Base-by-base conservation (phyloP, 1,140 invertebrate genomes). In the Ips typographus region DNA sequence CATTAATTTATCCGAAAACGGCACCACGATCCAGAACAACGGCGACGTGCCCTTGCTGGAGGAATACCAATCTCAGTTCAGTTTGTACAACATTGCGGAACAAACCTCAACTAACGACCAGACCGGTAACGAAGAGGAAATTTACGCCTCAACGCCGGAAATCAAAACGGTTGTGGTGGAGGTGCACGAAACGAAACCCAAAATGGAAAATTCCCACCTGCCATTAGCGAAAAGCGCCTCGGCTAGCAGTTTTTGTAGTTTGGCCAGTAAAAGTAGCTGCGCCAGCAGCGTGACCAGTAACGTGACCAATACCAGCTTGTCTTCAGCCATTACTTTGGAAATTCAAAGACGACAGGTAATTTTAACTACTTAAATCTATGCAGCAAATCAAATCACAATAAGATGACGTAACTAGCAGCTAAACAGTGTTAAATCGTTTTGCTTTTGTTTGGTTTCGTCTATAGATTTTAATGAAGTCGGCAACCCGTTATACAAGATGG, bases 1-100 rank as follows among this genome's bases (percentile, higher is more conserved):
- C 66, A 89, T 89, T 47, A 88, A 88, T 80, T 79, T 89, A 69
- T 85, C 86, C 4, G 88, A 88, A 79, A 87, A 86, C 60, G 87
- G 86, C 40, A 87, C 87, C 38, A 88, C 85, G 2, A 89, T 89
- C 71, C 84, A 86, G 73, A 86, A 85, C 75, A 87, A 85, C 77
- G 77, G 76, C 22, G 61, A 64, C 22, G 68, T 62, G 44, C 53
- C 68, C 1, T 51, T 70, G 2, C 42, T 70, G 4, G 77, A 78
- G 44, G 74, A 74, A 43, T 76, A 70, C 61, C 36, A 37, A 65
- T 22, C 37, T 71, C 40, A 38, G 51, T 22, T 22, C 22, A 22
- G 22, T 22, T 22, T 22, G 22, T 22, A 22, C 22, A 22, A 22
- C 22, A 22, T 22, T 22, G 22, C 22, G 22, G 47, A 40, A 38